phyloP scores from a whole-genome alignment of 2,888 invertebrate species.

The Marronus borbonicus region DNA sequence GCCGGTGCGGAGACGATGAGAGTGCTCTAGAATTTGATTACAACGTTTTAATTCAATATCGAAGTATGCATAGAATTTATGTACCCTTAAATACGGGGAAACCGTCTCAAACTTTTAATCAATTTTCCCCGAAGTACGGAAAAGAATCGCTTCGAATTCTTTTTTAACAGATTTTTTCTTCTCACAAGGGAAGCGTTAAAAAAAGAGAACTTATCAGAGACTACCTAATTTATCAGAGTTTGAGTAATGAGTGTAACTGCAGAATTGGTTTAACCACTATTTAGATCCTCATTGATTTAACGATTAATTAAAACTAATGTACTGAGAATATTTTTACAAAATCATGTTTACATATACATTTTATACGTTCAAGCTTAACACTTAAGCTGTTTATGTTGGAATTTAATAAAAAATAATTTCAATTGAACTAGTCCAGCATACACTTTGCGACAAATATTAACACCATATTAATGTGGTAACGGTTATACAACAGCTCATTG shows the following conservation, averaged over 20 bases:
- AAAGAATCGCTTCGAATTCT: conserved; percentile 64
- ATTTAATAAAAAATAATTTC: too few species aligned
- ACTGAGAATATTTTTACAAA: too few species aligned
- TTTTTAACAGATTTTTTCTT: conserved; percentile 22
- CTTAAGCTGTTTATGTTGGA: too few species aligned
- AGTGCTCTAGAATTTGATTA: conserved; percentile 66
- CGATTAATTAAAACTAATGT: too few species aligned
- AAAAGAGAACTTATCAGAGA: conserved; percentile 2
- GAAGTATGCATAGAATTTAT: conserved; percentile 71
- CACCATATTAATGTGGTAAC: too few species aligned
- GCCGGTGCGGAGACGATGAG: conserved; percentile 49
- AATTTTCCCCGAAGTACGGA: conserved; percentile 69
- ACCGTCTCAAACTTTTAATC: conserved; percentile 70
- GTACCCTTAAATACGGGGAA: conserved; percentile 68
- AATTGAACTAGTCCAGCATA: too few species aligned
- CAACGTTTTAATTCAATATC: conserved; percentile 71
- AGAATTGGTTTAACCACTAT: too few species aligned
- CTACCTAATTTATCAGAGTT: conserved; percentile 1
- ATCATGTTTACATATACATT: too few species aligned
- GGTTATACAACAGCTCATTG: too few species aligned
- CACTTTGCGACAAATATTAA: too few species aligned
- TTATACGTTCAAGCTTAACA: too few species aligned
- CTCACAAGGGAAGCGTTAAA: not conserved
- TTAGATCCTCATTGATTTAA: too few species aligned
- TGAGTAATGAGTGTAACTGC: not conserved